Conservation (phyloP, 2,888 invertebrate genomes). For the Tiphia femorata region DNA sequence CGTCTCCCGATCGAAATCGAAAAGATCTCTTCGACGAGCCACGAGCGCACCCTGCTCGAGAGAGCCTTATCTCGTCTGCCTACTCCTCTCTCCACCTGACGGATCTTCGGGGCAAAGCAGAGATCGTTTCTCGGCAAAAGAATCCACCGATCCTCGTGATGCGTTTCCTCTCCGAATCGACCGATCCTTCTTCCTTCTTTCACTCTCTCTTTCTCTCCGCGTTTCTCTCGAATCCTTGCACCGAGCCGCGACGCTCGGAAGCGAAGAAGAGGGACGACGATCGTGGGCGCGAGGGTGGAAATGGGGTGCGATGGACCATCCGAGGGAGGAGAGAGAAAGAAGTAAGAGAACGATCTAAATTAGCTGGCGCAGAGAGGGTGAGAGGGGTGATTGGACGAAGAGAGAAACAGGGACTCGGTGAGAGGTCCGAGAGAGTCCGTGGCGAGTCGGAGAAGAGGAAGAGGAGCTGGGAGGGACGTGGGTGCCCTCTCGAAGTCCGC, state of each 20-base stretch:
- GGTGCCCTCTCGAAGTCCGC: conserved; percentile 63
- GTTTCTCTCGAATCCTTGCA: conserved; percentile 8
- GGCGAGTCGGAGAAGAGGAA: conserved; percentile 16
- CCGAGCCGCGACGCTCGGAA: background rate
- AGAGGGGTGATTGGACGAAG: background rate
- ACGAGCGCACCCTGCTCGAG: background rate
- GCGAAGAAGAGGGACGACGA: background rate
- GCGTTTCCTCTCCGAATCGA: background rate
- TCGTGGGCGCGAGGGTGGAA: background rate
- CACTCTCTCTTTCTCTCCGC: conserved; percentile 6
- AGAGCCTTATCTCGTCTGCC: background rate
- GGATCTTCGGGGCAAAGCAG: background rate
- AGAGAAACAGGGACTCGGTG: background rate
- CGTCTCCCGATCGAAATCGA: background rate
- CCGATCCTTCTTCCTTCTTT: background rate
- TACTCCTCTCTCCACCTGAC: background rate
- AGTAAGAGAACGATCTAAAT: background rate
- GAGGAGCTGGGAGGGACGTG: conserved; percentile 37
- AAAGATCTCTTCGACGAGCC: conserved; percentile 12
- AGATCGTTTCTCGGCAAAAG: background rate
- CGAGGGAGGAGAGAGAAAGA: background rate
- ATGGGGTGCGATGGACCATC: background rate
- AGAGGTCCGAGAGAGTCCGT: background rate
- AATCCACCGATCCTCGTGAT: background rate
- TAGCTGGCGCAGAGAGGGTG: background rate